Evolutionary conservation across 2,888 invertebrate genomes (phyloP).

Genomic region (Drosophila recens): DNA sequence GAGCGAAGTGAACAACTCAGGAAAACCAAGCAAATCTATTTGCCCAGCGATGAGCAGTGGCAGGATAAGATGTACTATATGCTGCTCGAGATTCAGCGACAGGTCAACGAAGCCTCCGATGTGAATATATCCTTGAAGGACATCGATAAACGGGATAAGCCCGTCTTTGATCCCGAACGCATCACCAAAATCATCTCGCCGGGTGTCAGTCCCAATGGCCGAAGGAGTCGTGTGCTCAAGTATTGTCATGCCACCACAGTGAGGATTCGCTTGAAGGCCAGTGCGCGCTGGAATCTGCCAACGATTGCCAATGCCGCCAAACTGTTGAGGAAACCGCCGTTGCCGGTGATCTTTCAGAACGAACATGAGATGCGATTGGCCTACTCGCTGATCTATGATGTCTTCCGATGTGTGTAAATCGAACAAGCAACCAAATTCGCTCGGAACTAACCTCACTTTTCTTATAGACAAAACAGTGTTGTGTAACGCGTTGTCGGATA

Average conservation of each 20-base stretch:
- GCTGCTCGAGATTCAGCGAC: slow-evolving; percentile 86
- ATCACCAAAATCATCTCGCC: slow-evolving; percentile 74
- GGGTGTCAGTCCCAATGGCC: slow-evolving; percentile 71
- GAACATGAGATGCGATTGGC: slow-evolving; percentile 87
- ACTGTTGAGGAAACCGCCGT: slow-evolving; percentile 78
- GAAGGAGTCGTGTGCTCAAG: slow-evolving; percentile 55
- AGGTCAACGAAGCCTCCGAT: slow-evolving; percentile 84
- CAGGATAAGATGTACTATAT: slow-evolving; percentile 87
- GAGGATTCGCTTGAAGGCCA: slow-evolving; percentile 66
- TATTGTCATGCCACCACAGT: slow-evolving; percentile 75
- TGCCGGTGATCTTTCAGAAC: slow-evolving; percentile 80
- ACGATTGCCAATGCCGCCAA: slow-evolving; percentile 83
- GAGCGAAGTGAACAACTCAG: slow-evolving; percentile 86
- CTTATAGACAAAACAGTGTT: slow-evolving; percentile 86
- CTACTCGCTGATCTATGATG: slow-evolving; percentile 87
- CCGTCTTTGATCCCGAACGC: slow-evolving; percentile 76
- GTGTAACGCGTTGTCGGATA: slow-evolving; percentile 85
- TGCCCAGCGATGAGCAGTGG: slow-evolving; percentile 87
- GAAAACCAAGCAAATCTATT: slow-evolving; percentile 80
- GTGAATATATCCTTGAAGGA: slow-evolving; percentile 75
- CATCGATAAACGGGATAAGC: slow-evolving; percentile 76
- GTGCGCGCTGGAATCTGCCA: slow-evolving; percentile 78
- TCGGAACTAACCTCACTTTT: slow-evolving; percentile 7
- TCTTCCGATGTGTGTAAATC: slow-evolving; percentile 86
- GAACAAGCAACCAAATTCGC: accelerated